phyloP scores from a whole-genome alignment of 2,797 vertebrate genomes.

The Sebastes trivittatus region DNA sequence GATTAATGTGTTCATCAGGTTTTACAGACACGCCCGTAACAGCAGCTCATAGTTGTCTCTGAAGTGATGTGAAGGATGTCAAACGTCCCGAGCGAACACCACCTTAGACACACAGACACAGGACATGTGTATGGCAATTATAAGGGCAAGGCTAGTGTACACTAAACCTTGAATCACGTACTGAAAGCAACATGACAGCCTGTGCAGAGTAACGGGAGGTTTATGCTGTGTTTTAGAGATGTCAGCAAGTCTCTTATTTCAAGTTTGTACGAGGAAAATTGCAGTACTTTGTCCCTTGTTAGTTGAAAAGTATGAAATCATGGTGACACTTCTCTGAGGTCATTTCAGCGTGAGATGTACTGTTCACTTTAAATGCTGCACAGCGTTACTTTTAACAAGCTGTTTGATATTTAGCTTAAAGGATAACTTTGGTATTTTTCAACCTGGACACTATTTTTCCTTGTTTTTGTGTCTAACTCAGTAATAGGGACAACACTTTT shows the following conservation, averaged over 20 bases:
- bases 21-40: background rate
- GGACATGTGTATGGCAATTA: background rate
- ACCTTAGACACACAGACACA: background rate
- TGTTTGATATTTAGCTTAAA: background rate
- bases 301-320: background rate
- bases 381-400: background rate
- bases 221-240: background rate
- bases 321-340: background rate
- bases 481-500: too few relatives aligned
- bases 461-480: too few relatives aligned
- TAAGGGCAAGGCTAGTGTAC: background rate
- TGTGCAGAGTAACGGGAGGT: background rate
- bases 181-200: background rate
- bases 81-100: background rate
- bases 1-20: background rate
- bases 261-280: background rate
- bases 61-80: background rate
- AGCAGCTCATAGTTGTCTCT: background rate
- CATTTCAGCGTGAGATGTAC: background rate
- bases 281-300: too few relatives aligned
- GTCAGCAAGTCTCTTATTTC: constrained; percentile 9
- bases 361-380: background rate
- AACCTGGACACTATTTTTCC: too few relatives aligned
- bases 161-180: background rate
- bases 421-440: too few relatives aligned